Percentiles rank a stretch among this genome's conserved stretches.
Conservation (phyloP, 2,797 vertebrate genomes). For the Muscicapa striata region DNA sequence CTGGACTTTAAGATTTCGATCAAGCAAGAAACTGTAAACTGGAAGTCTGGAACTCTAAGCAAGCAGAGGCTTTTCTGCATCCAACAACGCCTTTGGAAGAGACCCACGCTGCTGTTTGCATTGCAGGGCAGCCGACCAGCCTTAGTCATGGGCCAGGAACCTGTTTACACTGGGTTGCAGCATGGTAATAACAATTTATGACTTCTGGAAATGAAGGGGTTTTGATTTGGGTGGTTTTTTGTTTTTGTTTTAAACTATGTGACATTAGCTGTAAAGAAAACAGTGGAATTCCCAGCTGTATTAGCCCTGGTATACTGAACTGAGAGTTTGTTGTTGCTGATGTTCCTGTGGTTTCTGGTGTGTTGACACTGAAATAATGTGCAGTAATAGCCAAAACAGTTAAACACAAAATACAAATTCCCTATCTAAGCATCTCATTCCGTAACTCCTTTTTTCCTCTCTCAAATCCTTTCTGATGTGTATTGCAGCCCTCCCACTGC, state of each 20-base stretch:
- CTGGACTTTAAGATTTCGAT: background rate
- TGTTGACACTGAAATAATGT: constrained; percentile 19
- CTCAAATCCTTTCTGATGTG: background rate
- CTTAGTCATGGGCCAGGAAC: constrained; percentile 37
- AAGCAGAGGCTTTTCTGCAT: background rate
- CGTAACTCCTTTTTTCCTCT: background rate
- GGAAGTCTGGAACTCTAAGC: background rate
- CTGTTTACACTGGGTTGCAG: background rate
- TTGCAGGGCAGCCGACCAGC: background rate
- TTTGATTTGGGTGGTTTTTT: constrained; percentile 12
- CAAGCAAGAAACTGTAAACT: background rate
- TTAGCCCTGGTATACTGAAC: background rate
- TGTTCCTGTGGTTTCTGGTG: background rate
- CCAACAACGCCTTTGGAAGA: background rate
- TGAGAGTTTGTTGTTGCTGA: background rate
- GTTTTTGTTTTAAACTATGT: background rate
- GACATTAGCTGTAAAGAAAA: constrained; percentile 26
- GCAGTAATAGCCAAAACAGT: background rate
- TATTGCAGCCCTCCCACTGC: background rate
- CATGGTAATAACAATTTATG: background rate
- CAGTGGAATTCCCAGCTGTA: background rate
- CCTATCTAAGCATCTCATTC: background rate
- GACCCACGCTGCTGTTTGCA: background rate
- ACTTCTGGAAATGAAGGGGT: constrained; percentile 33
- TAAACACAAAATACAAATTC: background rate